phyloP scores from a whole-genome alignment of 1,140 invertebrate species.

The Hermetia illucens region DNA sequence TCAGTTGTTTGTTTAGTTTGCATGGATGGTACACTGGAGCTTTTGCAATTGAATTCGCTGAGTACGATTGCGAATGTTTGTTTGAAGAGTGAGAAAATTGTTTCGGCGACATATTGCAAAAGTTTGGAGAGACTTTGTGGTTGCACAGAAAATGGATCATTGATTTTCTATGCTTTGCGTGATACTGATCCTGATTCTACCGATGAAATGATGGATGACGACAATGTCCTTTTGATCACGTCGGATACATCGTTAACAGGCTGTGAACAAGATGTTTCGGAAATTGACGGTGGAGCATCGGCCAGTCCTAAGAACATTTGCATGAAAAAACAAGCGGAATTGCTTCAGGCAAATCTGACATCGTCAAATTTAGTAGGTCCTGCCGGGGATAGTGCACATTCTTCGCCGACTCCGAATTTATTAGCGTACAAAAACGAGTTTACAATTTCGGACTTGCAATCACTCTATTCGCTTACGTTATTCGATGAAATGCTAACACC shows the following conservation, averaged over 20 bases:
- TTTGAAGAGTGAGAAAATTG: slow-evolving; percentile 50
- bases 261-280: slow-evolving; percentile 12
- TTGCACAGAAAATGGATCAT: slow-evolving; percentile 58
- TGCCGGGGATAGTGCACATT: background rate
- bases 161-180: slow-evolving; percentile 68
- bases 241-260: slow-evolving; percentile 8
- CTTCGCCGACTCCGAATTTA: slow-evolving; percentile 22
- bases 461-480: slow-evolving; percentile 45
- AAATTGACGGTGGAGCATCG: slow-evolving; percentile 12
- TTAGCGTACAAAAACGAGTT: slow-evolving; percentile 41
- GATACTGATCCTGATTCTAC: slow-evolving; percentile 51
- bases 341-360: background rate
- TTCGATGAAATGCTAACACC: slow-evolving; percentile 39
- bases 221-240: slow-evolving; percentile 33
- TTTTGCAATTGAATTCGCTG: slow-evolving; percentile 49
- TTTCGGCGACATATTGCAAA: slow-evolving; percentile 60
- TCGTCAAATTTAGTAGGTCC: too few species aligned
- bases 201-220: slow-evolving; percentile 51
- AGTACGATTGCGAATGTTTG: slow-evolving; percentile 45
- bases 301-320: slow-evolving; percentile 13
- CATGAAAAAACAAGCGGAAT: slow-evolving; percentile 10
- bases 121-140: slow-evolving; percentile 73
- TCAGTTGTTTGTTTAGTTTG: slow-evolving; percentile 41
- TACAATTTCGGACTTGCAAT: slow-evolving; percentile 36
- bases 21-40: slow-evolving; percentile 49